Evolutionary conservation across 2,113 vertebrate species (phyloP), one percentile per base, ranked within the genome.

Genomic region (Bubo scandiacus): DNA sequence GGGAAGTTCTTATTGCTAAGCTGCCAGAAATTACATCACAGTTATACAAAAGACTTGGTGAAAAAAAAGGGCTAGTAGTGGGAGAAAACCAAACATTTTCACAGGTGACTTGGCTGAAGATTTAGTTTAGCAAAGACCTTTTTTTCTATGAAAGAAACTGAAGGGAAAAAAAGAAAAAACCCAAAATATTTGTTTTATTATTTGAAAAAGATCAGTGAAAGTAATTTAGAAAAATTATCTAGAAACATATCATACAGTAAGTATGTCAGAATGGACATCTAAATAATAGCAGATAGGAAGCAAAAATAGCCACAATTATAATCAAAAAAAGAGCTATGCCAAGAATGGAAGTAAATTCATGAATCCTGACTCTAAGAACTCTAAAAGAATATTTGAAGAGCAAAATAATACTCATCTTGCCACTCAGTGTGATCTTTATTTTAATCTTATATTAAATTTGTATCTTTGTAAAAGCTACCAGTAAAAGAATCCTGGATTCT

Each of bases 31-130:
- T 94, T 88, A 66, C 67, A 88, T 74, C 61, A 86, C 17, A 90
- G 36, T 62, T 73, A 90, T 54, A 88, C 71, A 86, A 88, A 94
- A 94, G 66, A 55, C 34, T 21, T 22, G 15, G n/a, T 47, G 19
- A 11, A 55, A 87, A 74, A 82, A 26, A 63, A 25, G 8, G 18
- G 12, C 21, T 81, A 51, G 20, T 59, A 19, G 52, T 30, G 4
- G 62, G 12, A 93, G 78, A 85, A 96, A 97, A 79, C 40, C 21
- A 95, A 94, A 89, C 81, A 91, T 96, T 95, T 96, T 96, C 66
- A 91, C 87, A 96, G 84, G 96, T 93, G 90, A 94, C 61, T 87
- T 89, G 73, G 65, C 78, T 78, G 45, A 67, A 88, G 52, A 47
- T 75, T 81, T 38, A 59, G 26, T 88, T 82, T 83, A 86, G 70